Base-by-base conservation (phyloP, 1,140 invertebrate species). In the Drosophila bocki region DNA sequence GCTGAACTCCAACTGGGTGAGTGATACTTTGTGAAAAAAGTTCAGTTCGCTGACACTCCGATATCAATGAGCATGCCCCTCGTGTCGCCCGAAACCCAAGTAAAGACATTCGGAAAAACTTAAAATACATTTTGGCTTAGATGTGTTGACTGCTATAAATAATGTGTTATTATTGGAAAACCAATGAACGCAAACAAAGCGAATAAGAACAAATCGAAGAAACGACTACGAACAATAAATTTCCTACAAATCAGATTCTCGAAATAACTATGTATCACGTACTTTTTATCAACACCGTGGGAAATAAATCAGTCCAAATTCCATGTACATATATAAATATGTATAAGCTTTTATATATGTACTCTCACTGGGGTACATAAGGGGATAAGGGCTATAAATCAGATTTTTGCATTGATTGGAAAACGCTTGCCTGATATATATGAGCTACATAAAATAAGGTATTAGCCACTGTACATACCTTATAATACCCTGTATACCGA, bases 151-250 rank as follows among this genome's bases (percentile, higher is more conserved):
- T n/a, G 32, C 72, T 82, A 86, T 82, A 86, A 85, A 85, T 85
- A 85, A 82, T 78, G 72, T 77, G 77, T 63, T 79, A 67, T 82
- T 63, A 79, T 82, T 82, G 67, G 69, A 84, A 80, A 71, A 53
- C 17, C 35, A 63, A 50, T 33, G 26, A 48, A 32, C 11, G 13
- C 22, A 47, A 71, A 26, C 39, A 44, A 15, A 41, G 17, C 9
- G 59, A 45, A 59, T 15, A 72, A 12, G n/a, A 47, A 37, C 15
- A 63, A 45, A 59, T 37, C 26, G 29, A 68, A 32, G 39, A 57
- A 57, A 54, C n/a, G 15, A 69, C 75, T 62, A 77, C 72, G 57
- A 68, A 41, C 78, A 68, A 85, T 85, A 85, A 85, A 81, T 81
- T 82, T 19, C 26, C 56, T 57, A 64, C 47, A 76, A 83, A 83